Conservation (phyloP, 1,140 invertebrate species). For the Drosophila teissieri region DNA sequence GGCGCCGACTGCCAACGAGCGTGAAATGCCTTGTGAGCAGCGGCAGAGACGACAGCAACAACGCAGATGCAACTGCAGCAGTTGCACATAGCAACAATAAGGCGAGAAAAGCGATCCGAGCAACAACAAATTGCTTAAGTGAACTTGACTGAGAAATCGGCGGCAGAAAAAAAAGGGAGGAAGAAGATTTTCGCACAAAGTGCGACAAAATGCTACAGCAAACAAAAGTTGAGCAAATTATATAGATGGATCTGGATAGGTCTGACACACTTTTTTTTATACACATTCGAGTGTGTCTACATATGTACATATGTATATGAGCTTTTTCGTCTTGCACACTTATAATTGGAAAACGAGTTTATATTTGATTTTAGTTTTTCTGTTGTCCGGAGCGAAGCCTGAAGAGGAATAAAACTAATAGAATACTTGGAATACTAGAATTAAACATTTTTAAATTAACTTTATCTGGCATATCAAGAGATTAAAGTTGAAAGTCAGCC, state of each 20-base stretch:
- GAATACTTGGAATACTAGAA: no score
- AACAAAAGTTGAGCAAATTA: conserved; percentile 39
- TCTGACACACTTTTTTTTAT: conserved; percentile 28
- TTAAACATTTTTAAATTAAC: no score
- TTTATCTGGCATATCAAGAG: no score
- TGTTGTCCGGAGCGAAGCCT: conserved; percentile 15
- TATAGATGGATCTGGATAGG: conserved; percentile 11
- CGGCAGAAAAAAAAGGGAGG: conserved; percentile 7
- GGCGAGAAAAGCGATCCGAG: conserved; percentile 45
- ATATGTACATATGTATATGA: background rate
- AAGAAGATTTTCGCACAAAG: conserved; percentile 44
- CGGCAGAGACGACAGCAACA: no score
- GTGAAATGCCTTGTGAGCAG: conserved; percentile 70
- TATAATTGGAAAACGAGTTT: conserved; percentile 46
- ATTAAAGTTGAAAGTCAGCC: background rate
- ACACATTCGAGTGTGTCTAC: background rate
- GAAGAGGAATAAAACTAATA: background rate
- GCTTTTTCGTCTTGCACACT: conserved; percentile 10
- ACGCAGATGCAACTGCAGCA: conserved; percentile 36
- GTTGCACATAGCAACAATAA: conserved; percentile 67
- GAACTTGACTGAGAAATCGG: conserved; percentile 83
- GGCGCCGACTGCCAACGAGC: conserved; percentile 72
- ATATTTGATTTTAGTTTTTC: conserved; percentile 59
- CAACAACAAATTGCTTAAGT: conserved; percentile 77
- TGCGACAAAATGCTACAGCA: conserved; percentile 38